phyloP scores from a whole-genome alignment of 2,113 vertebrate species.

The Urocolius indicus region DNA sequence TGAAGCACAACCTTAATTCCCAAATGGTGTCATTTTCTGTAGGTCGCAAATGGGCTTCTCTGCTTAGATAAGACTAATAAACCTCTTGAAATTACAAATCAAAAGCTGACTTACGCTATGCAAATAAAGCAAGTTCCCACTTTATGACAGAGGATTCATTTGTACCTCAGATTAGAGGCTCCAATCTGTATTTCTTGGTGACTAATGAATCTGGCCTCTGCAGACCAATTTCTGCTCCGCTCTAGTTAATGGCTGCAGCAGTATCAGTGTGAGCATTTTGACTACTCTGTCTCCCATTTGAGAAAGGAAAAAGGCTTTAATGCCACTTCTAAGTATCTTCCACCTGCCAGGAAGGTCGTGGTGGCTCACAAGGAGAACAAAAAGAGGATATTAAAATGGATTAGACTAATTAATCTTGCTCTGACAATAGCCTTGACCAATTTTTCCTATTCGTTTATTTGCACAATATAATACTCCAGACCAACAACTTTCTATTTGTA shows the following conservation, averaged over 20 bases:
- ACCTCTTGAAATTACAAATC: slow-evolving; percentile 77
- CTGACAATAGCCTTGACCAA: slow-evolving; percentile 73
- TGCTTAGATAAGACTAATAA: slow-evolving; percentile 79
- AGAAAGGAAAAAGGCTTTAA: slow-evolving; percentile 71
- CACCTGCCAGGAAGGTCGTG: slow-evolving; percentile 82
- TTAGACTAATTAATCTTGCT: slow-evolving; percentile 87
- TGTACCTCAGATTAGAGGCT: slow-evolving; percentile 81
- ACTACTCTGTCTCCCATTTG: slow-evolving; percentile 80
- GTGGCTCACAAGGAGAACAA: slow-evolving; percentile 75
- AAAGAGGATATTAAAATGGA: slow-evolving; percentile 87
- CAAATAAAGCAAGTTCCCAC: slow-evolving; percentile 75
- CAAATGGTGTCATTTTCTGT: slow-evolving; percentile 60
- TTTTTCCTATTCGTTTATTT: slow-evolving; percentile 63
- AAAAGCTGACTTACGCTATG: slow-evolving; percentile 76
- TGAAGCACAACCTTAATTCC: slow-evolving; percentile 51
- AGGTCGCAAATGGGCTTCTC: slow-evolving; percentile 68
- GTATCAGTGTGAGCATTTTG: slow-evolving; percentile 74
- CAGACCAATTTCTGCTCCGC: slow-evolving; percentile 80
- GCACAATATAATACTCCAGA: slow-evolving; percentile 38
- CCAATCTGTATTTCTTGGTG: slow-evolving; percentile 76
- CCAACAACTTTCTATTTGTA: slow-evolving; percentile 60
- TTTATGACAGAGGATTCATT: slow-evolving; percentile 81
- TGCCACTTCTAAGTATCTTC: slow-evolving; percentile 78
- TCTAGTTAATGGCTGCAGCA: slow-evolving; percentile 75
- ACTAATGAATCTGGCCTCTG: slow-evolving; percentile 82